Percentiles rank a stretch among this genome's conserved stretches.
phyloP scores from a whole-genome alignment of 2,797 vertebrate species.

The Pitangus sulphuratus region DNA sequence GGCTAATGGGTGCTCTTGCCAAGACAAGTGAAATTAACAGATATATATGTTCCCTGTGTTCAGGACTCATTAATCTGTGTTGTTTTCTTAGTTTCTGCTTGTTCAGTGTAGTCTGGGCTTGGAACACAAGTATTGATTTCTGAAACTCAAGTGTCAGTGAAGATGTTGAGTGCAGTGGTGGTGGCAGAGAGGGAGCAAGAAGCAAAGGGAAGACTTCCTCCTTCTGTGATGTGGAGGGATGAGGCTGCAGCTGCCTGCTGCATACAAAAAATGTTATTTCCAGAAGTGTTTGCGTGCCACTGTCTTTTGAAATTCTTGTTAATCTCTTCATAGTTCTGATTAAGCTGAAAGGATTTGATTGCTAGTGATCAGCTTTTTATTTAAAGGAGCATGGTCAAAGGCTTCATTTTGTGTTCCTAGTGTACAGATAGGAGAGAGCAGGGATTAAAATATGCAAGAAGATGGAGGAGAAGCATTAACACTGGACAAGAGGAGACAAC shows the following conservation, averaged over 20 bases:
- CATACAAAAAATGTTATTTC: neutral
- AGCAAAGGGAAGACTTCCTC: neutral
- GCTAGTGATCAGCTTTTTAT: conserved; percentile 9
- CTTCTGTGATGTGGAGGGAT: neutral
- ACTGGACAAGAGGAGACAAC: neutral
- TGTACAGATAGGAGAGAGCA: neutral
- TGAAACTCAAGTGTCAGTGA: neutral
- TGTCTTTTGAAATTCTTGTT: conserved; percentile 20
- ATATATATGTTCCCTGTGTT: conserved; percentile 1
- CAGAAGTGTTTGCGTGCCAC: neutral
- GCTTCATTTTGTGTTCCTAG: neutral
- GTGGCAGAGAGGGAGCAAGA: neutral
- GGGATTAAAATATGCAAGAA: neutral
- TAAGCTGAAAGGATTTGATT: conserved; percentile 21
- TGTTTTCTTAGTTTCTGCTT: neutral
- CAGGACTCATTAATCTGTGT: conserved; percentile 30
- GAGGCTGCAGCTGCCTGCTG: neutral
- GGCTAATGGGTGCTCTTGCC: neutral
- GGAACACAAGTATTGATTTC: conserved; percentile 13
- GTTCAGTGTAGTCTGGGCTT: neutral
- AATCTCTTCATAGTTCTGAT: neutral
- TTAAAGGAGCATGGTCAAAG: neutral
- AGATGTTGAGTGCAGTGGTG: neutral
- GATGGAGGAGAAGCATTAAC: neutral
- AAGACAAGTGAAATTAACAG: conserved; percentile 6